phyloP scores from a whole-genome alignment of 2,888 invertebrate genomes.

The Athrips mouffetella region DNA sequence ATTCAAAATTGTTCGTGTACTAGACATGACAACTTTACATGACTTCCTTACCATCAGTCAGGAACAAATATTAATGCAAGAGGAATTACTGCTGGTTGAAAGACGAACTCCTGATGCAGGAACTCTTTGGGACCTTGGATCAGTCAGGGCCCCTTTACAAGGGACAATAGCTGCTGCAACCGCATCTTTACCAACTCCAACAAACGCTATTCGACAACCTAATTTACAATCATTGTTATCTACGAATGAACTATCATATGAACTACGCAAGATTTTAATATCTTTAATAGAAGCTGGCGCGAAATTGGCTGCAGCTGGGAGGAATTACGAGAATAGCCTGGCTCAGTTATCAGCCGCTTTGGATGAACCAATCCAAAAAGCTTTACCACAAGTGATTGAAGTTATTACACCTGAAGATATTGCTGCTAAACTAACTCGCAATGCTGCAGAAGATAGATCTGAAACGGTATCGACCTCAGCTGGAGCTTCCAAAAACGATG shows the following conservation, averaged over 20 bases:
- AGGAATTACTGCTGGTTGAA: slow-evolving; percentile 61
- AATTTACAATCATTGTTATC: slow-evolving; percentile 64
- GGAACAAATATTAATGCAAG: slow-evolving; percentile 56
- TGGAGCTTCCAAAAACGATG: slow-evolving; percentile 21
- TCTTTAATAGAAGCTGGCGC: slow-evolving; percentile 70
- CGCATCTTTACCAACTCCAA: slow-evolving; percentile 54
- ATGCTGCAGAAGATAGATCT: background rate
- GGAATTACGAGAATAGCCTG: slow-evolving; percentile 59
- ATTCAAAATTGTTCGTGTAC: slow-evolving; percentile 61
- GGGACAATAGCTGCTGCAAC: slow-evolving; percentile 65
- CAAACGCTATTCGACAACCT: slow-evolving; percentile 51
- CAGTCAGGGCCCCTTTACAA: slow-evolving; percentile 60
- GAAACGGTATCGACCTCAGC: slow-evolving; percentile 6
- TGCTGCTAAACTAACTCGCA: slow-evolving; percentile 19
- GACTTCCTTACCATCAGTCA: slow-evolving; percentile 61
- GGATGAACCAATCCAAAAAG: slow-evolving; percentile 46
- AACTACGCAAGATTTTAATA: slow-evolving; percentile 63
- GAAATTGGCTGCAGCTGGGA: slow-evolving; percentile 59
- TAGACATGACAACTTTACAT: slow-evolving; percentile 56
- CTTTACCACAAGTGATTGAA: slow-evolving; percentile 44
- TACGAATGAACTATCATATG: slow-evolving; percentile 64
- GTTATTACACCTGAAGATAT: slow-evolving; percentile 67
- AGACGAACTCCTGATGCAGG: slow-evolving; percentile 59
- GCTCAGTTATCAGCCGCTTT: slow-evolving; percentile 59
- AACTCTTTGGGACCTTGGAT: slow-evolving; percentile 62